phyloP scores from a whole-genome alignment of 2,797 vertebrate species.

The Orestias chungarensis region DNA sequence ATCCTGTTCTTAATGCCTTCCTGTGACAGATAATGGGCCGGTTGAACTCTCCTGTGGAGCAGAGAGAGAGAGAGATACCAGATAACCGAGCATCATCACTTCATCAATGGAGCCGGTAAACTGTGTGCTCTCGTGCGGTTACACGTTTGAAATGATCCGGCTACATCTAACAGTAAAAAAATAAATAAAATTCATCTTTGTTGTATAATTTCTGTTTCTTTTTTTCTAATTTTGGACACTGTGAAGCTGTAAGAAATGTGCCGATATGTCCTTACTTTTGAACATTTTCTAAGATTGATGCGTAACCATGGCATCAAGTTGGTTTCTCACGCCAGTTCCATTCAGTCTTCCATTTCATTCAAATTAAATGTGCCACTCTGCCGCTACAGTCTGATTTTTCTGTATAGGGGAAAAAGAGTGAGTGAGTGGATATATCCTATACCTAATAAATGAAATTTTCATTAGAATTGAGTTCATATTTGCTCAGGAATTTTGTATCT shows the following conservation, averaged over 20 bases:
- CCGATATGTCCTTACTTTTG: too few species aligned
- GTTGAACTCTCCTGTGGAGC: slow-evolving; percentile 21
- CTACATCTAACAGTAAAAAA: slow-evolving; percentile 8
- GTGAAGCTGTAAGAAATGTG: too few species aligned
- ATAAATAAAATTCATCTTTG: not conserved
- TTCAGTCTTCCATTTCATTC: too few species aligned
- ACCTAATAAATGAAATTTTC: not conserved
- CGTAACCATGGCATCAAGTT: too few species aligned
- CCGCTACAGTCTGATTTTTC: too few species aligned
- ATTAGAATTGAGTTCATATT: not conserved
- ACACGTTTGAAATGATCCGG: slow-evolving; percentile 4
- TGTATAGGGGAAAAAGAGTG: too few species aligned
- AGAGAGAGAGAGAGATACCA: slow-evolving; percentile 42
- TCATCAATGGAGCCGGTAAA: slow-evolving; percentile 22
- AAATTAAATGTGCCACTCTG: too few species aligned
- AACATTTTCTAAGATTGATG: too few species aligned
- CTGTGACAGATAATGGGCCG: slow-evolving; percentile 56
- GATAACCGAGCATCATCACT: slow-evolving; percentile 46
- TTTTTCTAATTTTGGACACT: too few species aligned
- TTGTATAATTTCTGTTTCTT: slow-evolving; percentile 21
- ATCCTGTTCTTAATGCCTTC: slow-evolving; percentile 73
- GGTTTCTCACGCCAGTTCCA: too few species aligned
- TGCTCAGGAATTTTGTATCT: not conserved
- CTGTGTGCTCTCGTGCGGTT: not conserved
- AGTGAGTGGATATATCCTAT: too few species aligned